phyloP scores from a whole-genome alignment of 2,113 vertebrate genomes.

The Cyrtonyx montezumae region DNA sequence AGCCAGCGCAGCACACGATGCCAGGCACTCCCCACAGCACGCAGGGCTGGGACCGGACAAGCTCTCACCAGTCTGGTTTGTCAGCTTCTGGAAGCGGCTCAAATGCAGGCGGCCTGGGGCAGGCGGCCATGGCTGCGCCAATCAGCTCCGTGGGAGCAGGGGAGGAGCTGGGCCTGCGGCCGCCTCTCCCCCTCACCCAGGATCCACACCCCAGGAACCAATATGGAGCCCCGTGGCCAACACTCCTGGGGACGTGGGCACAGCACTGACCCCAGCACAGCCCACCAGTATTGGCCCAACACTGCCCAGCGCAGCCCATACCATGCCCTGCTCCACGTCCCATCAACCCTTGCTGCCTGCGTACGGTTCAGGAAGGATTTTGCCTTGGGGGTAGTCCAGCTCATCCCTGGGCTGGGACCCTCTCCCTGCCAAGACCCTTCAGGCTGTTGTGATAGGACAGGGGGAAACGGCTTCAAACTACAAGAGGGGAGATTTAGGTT shows the following conservation, averaged over 20 bases:
- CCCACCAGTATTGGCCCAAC: neutral
- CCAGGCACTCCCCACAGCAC: neutral
- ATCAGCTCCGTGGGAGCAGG: neutral
- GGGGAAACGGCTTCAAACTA: no score
- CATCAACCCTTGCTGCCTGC: neutral
- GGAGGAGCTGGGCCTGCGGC: slow-evolving; percentile 38
- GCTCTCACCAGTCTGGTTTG: slow-evolving; percentile 32
- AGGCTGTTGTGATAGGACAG: no score
- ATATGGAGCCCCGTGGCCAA: neutral
- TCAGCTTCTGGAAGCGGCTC: slow-evolving; percentile 33
- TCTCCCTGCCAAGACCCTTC: neutral
- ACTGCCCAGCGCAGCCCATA: neutral
- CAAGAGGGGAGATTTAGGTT: no score
- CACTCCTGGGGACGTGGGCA: neutral
- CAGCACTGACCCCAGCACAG: neutral
- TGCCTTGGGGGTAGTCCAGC: neutral
- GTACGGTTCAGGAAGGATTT: neutral
- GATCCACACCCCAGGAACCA: neutral
- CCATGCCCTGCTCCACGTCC: neutral
- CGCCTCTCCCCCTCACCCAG: neutral
- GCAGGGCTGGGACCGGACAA: neutral
- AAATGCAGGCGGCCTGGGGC: slow-evolving; percentile 8
- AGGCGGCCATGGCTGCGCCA: slow-evolving; percentile 11
- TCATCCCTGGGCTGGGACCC: neutral
- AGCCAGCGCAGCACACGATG: neutral